Evolutionary conservation across 2,888 invertebrate genomes (phyloP).

Genomic region (Slavum lentiscoides): DNA sequence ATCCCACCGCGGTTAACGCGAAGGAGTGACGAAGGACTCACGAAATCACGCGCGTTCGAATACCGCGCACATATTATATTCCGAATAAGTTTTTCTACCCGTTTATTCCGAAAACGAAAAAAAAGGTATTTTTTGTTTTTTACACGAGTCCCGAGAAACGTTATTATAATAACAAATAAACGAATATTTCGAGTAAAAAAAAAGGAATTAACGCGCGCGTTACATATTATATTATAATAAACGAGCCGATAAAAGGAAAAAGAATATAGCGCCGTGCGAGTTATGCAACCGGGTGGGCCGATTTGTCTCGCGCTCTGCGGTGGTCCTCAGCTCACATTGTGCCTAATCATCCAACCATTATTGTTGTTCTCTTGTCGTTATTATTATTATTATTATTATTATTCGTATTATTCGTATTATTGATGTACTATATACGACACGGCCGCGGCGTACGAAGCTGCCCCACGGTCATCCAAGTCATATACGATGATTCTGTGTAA

Average conservation of each 20-base stretch:
- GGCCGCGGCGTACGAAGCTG: neutral
- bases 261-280: conserved; percentile 41
- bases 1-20: too few relatives aligned
- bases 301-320: conserved; percentile 51
- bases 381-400: conserved; percentile 37
- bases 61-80: too few relatives aligned
- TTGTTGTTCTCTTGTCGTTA: conserved; percentile 23
- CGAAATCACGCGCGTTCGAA: too few relatives aligned
- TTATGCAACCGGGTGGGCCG: conserved; percentile 53
- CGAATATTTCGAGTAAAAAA: too few relatives aligned
- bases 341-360: conserved; percentile 44
- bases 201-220: too few relatives aligned
- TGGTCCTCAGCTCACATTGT: conserved; percentile 42
- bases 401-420: conserved; percentile 36
- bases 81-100: too few relatives aligned
- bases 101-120: too few relatives aligned
- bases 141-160: too few relatives aligned
- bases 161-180: too few relatives aligned
- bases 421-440: neutral
- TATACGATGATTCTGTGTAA: neutral
- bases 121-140: too few relatives aligned
- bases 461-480: conserved; percentile 27
- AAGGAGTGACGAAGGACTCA: too few relatives aligned
- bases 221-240: too few relatives aligned
- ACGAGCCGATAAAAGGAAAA: neutral